phyloP scores from a whole-genome alignment of 2,888 invertebrate species.

The Limnephilus marmoratus region DNA sequence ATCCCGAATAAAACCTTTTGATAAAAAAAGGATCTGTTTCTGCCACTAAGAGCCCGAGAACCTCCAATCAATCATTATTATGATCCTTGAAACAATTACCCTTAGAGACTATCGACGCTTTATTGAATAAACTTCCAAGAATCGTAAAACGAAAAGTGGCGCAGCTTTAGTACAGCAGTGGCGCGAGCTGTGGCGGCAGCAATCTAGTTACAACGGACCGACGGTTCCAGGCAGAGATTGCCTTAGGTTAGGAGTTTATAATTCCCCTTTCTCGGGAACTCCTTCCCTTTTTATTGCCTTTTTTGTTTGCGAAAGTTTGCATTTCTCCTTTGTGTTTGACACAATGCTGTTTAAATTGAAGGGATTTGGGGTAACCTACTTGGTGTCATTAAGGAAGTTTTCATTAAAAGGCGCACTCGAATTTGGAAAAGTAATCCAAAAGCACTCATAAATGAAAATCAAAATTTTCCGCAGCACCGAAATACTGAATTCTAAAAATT shows the following conservation, averaged over 20 bases:
- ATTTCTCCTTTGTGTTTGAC: slow-evolving; percentile 60
- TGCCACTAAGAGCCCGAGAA: background rate
- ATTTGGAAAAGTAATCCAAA: slow-evolving; percentile 45
- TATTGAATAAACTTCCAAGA: background rate
- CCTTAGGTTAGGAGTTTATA: slow-evolving; percentile 3
- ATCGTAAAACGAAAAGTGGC: background rate
- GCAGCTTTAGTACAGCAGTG: background rate
- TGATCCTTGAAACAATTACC: background rate
- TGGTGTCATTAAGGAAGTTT: slow-evolving; percentile 51
- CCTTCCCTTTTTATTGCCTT: slow-evolving; percentile 23
- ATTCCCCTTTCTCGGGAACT: slow-evolving; percentile 29
- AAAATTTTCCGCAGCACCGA: background rate
- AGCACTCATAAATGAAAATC: background rate
- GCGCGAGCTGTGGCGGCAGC: slow-evolving; percentile 63
- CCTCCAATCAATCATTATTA: slow-evolving; percentile 2
- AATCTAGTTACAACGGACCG: slow-evolving; percentile 69
- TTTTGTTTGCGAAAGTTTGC: slow-evolving; percentile 60
- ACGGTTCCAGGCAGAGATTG: background rate
- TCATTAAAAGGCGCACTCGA: slow-evolving; percentile 41
- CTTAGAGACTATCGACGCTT: background rate
- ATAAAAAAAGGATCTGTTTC: background rate
- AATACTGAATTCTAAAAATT: background rate
- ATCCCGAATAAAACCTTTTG: background rate
- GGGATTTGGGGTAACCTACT: slow-evolving; percentile 50
- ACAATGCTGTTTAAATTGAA: slow-evolving; percentile 56